Percentiles rank a stretch among this genome's conserved stretches.
Conservation (phyloP, 2,888 invertebrate genomes). For the Ditula angustiorana region DNA sequence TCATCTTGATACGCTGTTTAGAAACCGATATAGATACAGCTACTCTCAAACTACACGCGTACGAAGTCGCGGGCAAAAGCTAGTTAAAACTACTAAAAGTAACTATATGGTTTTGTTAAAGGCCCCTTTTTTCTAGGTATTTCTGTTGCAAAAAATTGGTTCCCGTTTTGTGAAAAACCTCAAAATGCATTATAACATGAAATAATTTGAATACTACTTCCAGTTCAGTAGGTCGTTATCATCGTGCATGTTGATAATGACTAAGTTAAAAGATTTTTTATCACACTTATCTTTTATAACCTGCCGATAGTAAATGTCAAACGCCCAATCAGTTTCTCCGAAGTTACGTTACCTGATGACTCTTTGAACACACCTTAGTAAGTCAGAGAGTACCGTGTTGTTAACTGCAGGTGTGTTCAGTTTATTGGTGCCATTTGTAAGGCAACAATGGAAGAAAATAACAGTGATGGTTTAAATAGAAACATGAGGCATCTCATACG, state of each 20-base stretch:
- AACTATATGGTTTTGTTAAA: no score
- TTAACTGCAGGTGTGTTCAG: not conserved
- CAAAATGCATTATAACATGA: not conserved
- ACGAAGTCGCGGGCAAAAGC: no score
- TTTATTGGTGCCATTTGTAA: constrained; percentile 27
- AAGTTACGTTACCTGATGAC: constrained; percentile 15
- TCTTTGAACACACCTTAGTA: constrained; percentile 8
- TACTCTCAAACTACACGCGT: no score
- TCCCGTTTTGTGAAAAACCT: no score
- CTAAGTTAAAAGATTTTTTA: constrained; percentile 49
- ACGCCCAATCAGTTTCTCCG: constrained; percentile 15
- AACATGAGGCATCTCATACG: constrained; percentile 72
- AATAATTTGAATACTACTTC: not conserved
- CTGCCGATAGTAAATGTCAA: constrained; percentile 60
- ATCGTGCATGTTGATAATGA: constrained; percentile 20
- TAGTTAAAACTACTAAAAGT: no score
- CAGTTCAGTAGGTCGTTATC: constrained; percentile 16
- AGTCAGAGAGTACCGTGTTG: not conserved
- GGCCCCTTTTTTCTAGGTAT: no score
- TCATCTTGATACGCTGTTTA: no score
- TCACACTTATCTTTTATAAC: constrained; percentile 63
- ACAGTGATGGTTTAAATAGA: constrained; percentile 53
- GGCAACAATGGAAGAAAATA: constrained; percentile 56
- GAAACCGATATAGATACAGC: no score
- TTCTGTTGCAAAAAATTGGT: no score